A percentile compares a stretch with the other conserved stretches of the same genome.
Evolutionary conservation across 2,797 vertebrate species (phyloP).

Genomic region (Liparis tanakae): DNA sequence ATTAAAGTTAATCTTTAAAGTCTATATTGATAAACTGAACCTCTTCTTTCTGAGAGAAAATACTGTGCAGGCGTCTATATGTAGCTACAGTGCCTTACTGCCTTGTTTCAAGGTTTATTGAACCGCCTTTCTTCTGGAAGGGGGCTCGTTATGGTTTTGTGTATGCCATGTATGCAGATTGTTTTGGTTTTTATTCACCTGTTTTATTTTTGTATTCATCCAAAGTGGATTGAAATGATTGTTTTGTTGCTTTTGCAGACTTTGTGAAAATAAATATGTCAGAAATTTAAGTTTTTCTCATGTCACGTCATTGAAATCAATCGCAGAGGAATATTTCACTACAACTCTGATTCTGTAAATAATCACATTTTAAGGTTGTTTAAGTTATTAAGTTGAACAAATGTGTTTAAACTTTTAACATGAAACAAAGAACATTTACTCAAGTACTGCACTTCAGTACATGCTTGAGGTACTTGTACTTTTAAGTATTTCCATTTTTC

Average conservation of each 20-base stretch:
- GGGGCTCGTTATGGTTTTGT: constrained; percentile 48
- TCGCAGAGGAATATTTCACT: background rate
- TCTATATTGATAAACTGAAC: constrained; percentile 18
- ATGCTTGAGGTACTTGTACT: background rate
- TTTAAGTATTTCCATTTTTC: background rate
- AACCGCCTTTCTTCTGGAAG: constrained; percentile 70
- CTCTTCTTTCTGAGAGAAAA: constrained; percentile 24
- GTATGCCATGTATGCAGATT: constrained; percentile 72
- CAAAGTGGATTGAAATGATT: constrained; percentile 64
- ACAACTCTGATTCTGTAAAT: background rate
- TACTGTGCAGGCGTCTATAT: background rate
- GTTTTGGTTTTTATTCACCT: constrained; percentile 14
- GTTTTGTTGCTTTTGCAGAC: constrained; percentile 43
- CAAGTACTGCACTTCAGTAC: background rate
- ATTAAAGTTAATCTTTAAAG: constrained; percentile 12
- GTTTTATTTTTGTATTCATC: constrained; percentile 55
- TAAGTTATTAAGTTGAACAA: background rate
- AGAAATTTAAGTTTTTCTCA: constrained; percentile 6
- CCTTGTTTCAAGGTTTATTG: constrained; percentile 72
- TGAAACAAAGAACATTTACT: background rate
- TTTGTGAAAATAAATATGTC: constrained; percentile 56
- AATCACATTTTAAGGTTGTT: background rate
- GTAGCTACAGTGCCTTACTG: constrained; percentile 28
- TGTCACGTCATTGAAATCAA: background rate
- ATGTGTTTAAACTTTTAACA: background rate